These are phyloP conservation scores for Passer domesticus DNA, from an alignment of 2,113 vertebrate species.

Conservation along the genomic window DNA sequence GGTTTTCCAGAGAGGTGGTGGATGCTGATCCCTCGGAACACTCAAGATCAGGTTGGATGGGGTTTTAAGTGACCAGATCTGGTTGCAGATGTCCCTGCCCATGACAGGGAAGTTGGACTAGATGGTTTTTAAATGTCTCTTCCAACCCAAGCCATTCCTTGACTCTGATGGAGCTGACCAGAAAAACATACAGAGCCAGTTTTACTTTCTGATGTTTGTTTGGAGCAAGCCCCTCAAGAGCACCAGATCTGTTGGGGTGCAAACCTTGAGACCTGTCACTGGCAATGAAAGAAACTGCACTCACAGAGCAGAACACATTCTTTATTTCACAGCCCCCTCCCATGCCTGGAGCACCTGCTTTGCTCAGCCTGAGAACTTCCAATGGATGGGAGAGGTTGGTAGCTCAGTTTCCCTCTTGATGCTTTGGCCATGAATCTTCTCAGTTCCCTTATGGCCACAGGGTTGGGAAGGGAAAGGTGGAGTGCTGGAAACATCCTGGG, in stretches of 20 bases:
- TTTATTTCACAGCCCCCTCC: neutral
- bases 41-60: neutral
- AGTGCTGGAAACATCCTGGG: neutral
- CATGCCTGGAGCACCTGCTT: rapidly evolving
- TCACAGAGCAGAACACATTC: neutral
- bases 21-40: neutral
- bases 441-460: rapidly evolving
- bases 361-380: neutral
- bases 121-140: neutral
- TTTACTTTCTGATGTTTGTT: neutral
- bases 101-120: neutral
- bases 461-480: neutral
- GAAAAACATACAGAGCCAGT: neutral
- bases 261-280: neutral
- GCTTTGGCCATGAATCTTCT: neutral
- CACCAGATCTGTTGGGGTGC: neutral
- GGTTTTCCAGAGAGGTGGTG: neutral
- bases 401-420: neutral
- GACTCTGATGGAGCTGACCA: neutral
- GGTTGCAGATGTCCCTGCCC: neutral
- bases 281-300: neutral
- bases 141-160: neutral
- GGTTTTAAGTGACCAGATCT: neutral
- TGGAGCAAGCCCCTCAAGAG: neutral
- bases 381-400: neutral